Base-by-base conservation (phyloP, 2,888 invertebrate genomes). In the Diarsia brunnea region DNA sequence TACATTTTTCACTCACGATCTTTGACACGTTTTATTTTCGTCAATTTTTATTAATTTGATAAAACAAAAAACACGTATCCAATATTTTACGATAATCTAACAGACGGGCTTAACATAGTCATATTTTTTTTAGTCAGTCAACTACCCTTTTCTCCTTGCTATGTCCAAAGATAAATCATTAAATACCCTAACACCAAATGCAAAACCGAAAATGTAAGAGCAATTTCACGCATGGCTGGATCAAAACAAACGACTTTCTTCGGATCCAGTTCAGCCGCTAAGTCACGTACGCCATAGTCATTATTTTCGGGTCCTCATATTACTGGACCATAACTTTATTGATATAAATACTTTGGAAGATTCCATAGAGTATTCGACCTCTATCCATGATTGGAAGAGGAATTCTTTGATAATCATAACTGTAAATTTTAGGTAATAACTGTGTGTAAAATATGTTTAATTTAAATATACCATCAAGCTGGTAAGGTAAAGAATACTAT, bases 231-330 rank as follows among this genome's bases (percentile, higher is more conserved):
- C 73, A 66, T 70, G 71, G 24, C 67, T 75, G 74, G 58, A 63
- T 63, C 51, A 38, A 73, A 67, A 73, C 71, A 76, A 65, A 60
- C 68, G 53, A 60, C 79, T 73, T 78, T 79, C 73, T 65, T 80
- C 27, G 21, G 75, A 86, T 77, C 72, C 19, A 83, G 81, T 80
- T 19, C 80, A 64, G 10, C 78, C 84, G 78, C 47, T 82, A 77
- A n/a, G 78, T 85, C 73, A 79, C 87, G 85, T 84, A 77, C 63
- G 45, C 69, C 24, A 77, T 78, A 73, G n/a, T 65, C 38, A 65
- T 61, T 67, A 12, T 21, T 12, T 60, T 16, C 12, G 11, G 14
- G n/a, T 49, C 27, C 7, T 75, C 49, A 60, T 67, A 72, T 75
- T 72, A 67, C 12, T 83, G 43, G 61, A 61, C 45, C 38, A 61